Percentiles rank a stretch among this genome's conserved stretches.
These are phyloP conservation scores for Perdita meconis DNA, from an alignment of 2,888 invertebrate species.

Conservation along the genomic window DNA sequence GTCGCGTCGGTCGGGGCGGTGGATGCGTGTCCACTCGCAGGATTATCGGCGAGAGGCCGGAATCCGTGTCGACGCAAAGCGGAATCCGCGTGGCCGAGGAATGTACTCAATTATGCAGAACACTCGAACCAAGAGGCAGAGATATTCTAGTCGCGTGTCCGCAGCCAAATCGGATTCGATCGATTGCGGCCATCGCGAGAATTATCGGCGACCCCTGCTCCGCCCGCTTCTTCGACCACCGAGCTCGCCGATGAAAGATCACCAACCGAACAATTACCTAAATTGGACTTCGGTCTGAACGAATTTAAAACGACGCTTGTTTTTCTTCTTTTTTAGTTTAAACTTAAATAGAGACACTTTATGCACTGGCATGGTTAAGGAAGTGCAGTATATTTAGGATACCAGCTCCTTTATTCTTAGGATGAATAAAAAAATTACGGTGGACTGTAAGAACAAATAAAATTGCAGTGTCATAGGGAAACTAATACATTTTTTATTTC, in stretches of 20 bases:
- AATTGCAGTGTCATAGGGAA: too few species aligned
- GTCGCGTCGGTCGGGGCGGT: too few species aligned
- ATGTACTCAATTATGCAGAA: constrained; percentile 54
- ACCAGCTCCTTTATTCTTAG: too few species aligned
- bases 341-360: too few species aligned
- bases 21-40: constrained; percentile 24
- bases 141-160: constrained; percentile 55
- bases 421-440: too few species aligned
- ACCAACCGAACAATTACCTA: background rate
- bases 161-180: constrained; percentile 51
- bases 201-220: constrained; percentile 49
- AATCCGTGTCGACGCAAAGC: constrained; percentile 50
- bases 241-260: background rate
- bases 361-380: too few species aligned
- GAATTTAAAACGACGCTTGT: background rate
- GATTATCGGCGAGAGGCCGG: constrained; percentile 28
- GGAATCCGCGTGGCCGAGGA: constrained; percentile 54
- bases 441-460: too few species aligned
- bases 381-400: too few species aligned
- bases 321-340: too few species aligned
- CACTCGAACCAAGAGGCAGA: constrained; percentile 44
- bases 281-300: background rate
- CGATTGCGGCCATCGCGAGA: constrained; percentile 50
- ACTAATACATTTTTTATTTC: too few species aligned
- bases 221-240: constrained; percentile 33